These are phyloP conservation scores for Sebastes oblongus DNA, from an alignment of 2,797 vertebrate species.

Conservation along the genomic window DNA sequence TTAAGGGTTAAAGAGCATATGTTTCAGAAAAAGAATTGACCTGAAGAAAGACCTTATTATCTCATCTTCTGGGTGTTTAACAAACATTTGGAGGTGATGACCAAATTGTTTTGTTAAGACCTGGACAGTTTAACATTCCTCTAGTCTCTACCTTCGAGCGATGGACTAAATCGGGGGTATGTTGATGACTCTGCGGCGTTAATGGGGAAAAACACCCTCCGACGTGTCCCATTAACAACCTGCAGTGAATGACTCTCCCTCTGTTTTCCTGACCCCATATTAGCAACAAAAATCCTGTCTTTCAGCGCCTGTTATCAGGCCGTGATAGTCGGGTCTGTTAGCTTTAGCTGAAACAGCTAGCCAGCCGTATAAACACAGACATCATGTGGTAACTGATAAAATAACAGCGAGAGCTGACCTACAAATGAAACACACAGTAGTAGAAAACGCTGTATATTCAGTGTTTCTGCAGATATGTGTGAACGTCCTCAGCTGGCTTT, in stretches of 20 bases:
- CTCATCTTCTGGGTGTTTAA: constrained; percentile 3
- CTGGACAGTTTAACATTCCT: constrained; percentile 25
- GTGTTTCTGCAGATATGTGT: background rate
- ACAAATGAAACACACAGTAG: background rate
- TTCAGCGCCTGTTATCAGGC: constrained; percentile 48
- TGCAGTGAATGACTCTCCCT: constrained; percentile 15
- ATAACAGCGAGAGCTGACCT: constrained; percentile 25
- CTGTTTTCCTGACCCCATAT: constrained; percentile 47
- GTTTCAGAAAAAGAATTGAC: background rate
- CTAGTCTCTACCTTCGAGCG: background rate
- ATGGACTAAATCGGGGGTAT: constrained; percentile 12
- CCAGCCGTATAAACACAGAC: constrained; percentile 57
- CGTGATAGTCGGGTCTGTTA: constrained; percentile 40
- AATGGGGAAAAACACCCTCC: constrained; percentile 45
- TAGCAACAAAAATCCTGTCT: constrained; percentile 40
- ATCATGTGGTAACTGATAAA: constrained; percentile 49
- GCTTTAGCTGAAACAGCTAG: constrained; percentile 54
- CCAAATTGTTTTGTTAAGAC: constrained; percentile 11
- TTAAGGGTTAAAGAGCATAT: background rate
- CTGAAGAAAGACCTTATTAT: background rate
- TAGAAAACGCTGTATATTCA: background rate
- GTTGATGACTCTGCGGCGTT: constrained; percentile 22
- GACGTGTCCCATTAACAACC: constrained; percentile 36
- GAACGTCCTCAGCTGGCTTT: constrained; percentile 59
- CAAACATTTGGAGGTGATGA: constrained; percentile 26